Conservation (phyloP, 2,797 vertebrate species). For the Gymnopithys bicolor region DNA sequence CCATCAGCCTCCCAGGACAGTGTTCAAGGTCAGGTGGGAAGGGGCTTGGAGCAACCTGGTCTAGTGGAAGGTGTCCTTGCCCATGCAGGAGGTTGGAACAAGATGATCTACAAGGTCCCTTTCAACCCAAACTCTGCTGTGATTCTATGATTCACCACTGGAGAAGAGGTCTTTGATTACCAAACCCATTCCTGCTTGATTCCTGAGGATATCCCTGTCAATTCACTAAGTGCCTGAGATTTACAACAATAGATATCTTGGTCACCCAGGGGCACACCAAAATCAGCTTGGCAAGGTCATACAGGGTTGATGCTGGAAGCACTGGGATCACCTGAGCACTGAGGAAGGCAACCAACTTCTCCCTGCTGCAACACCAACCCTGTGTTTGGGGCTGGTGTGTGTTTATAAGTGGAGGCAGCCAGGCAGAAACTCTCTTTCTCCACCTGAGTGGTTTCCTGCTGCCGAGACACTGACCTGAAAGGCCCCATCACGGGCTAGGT, state of each 20-base stretch:
- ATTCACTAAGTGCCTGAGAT: rapidly evolving
- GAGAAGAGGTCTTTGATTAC: not conserved
- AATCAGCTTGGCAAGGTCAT: not conserved
- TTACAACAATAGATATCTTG: not conserved
- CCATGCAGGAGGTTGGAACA: not conserved
- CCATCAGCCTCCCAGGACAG: not conserved
- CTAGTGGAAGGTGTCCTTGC: not conserved
- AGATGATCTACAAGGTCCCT: not conserved
- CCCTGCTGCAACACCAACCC: not conserved
- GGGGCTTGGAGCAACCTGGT: not conserved
- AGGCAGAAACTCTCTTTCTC: not conserved
- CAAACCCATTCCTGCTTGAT: not conserved
- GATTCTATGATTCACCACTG: not conserved
- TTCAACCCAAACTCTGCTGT: not conserved
- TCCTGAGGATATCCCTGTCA: not conserved
- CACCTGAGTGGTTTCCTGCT: not conserved
- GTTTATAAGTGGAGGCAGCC: not conserved
- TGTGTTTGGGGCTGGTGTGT: rapidly evolving
- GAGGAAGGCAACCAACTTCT: rapidly evolving
- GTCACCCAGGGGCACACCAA: not conserved
- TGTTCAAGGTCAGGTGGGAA: not conserved
- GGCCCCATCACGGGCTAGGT: not conserved
- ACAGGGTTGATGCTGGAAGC: not conserved
- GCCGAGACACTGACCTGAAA: not conserved
- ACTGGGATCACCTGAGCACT: not conserved